Evolutionary conservation across 2,113 vertebrate species (phyloP).

Genomic region (Halcyon malimbica): DNA sequence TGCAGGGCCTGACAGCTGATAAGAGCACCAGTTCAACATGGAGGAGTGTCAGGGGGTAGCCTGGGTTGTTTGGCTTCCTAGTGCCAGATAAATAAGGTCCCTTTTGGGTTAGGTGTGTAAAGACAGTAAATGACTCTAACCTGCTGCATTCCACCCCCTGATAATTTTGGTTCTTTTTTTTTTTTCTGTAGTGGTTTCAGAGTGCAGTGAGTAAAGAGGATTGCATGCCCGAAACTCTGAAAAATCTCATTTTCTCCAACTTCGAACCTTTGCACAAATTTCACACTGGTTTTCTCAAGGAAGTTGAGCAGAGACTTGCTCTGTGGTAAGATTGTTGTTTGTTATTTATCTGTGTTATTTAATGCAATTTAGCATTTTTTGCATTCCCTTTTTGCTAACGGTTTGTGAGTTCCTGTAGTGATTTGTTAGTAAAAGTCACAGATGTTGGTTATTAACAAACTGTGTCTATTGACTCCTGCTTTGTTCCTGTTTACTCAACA

Average conservation of each 20-base stretch:
- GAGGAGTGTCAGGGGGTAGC: not conserved
- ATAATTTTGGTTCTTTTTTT: not conserved
- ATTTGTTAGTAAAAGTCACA: not conserved
- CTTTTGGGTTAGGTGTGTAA: not conserved
- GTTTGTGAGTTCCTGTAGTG: not conserved
- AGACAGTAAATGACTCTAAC: not conserved
- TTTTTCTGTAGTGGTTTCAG: conserved; percentile 86
- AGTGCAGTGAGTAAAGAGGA: conserved; percentile 86
- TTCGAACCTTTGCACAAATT: conserved; percentile 95
- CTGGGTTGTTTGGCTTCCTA: not conserved
- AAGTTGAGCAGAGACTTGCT: conserved; percentile 93
- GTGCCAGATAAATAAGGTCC: not conserved
- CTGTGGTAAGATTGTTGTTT: conserved; percentile 84
- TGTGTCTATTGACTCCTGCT: not conserved
- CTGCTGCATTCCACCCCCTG: not conserved
- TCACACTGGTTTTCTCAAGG: conserved; percentile 94
- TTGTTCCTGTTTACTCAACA: not conserved
- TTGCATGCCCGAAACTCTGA: conserved; percentile 86
- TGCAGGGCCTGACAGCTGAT: not conserved
- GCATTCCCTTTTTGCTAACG: not conserved
- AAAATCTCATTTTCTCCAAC: conserved; percentile 85
- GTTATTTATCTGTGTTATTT: not conserved
- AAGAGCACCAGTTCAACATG: not conserved
- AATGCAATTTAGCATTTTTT: not conserved
- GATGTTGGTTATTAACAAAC: conserved; percentile 1